These are phyloP conservation scores for Mylabris sibirica DNA, from an alignment of 2,888 invertebrate genomes.

Conservation along the genomic window DNA sequence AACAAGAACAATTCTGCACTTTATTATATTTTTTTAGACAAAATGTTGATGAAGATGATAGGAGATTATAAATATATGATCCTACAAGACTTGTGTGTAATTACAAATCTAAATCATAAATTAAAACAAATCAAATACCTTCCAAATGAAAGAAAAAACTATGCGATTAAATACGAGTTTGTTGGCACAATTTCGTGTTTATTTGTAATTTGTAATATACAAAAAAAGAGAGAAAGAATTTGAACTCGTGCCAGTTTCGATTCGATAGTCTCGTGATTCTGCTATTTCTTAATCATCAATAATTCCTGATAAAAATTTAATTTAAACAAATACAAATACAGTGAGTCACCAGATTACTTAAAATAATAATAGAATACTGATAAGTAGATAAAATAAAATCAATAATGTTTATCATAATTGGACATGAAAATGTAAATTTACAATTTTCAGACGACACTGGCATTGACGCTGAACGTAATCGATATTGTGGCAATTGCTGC, in stretches of 20 bases:
- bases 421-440: background rate
- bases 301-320: background rate
- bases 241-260: background rate
- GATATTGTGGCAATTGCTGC: background rate
- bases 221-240: background rate
- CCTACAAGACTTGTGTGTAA: background rate
- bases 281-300: background rate
- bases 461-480: background rate
- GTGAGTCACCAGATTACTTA: no score
- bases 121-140: background rate
- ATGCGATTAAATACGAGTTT: background rate
- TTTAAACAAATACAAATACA: background rate
- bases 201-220: background rate
- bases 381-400: background rate
- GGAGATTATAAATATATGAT: background rate
- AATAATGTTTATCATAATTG: background rate
- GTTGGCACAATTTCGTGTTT: constrained; percentile 4
- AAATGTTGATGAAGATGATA: background rate
- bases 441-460: background rate
- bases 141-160: background rate
- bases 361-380: background rate
- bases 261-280: background rate
- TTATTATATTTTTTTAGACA: background rate
- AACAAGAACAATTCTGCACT: background rate
- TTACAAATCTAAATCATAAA: background rate